These are phyloP conservation scores for Molossus molossus DNA, from an alignment of 2,797 vertebrate genomes.

Conservation along the genomic window DNA sequence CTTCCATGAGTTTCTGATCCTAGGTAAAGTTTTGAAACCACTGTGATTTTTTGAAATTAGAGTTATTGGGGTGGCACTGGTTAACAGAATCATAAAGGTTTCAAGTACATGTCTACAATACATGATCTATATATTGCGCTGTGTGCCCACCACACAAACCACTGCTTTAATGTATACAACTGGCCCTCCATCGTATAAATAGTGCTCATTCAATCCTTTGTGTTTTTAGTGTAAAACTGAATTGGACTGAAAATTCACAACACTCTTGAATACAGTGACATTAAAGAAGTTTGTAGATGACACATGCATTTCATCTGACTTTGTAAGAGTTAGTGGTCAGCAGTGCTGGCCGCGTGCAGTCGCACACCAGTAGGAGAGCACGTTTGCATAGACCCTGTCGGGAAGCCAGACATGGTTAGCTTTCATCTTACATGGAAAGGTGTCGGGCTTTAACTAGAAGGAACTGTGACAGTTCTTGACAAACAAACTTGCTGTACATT, in stretches of 20 bases:
- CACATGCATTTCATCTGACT: not conserved
- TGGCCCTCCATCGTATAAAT: not conserved
- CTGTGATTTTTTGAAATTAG: not conserved
- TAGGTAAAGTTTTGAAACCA: conserved; percentile 35
- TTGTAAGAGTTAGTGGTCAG: not conserved
- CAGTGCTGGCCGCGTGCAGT: not conserved
- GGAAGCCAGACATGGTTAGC: not conserved
- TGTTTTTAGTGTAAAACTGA: not conserved
- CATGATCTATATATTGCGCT: not conserved
- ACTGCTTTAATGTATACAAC: not conserved
- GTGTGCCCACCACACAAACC: not conserved
- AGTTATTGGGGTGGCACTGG: not conserved
- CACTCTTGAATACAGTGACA: not conserved
- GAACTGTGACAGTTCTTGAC: not conserved
- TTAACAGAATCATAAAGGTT: not conserved
- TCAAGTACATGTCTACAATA: not conserved
- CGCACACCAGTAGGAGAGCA: not conserved
- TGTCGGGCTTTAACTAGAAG: not conserved
- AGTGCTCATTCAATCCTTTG: not conserved
- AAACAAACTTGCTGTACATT: not conserved
- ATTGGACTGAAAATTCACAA: conserved; percentile 9
- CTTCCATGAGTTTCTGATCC: not conserved
- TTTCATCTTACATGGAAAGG: not conserved
- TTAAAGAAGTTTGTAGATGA: not conserved
- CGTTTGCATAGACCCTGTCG: not conserved